phyloP scores from a whole-genome alignment of 2,797 vertebrate genomes.

The Aythya fuligula region DNA sequence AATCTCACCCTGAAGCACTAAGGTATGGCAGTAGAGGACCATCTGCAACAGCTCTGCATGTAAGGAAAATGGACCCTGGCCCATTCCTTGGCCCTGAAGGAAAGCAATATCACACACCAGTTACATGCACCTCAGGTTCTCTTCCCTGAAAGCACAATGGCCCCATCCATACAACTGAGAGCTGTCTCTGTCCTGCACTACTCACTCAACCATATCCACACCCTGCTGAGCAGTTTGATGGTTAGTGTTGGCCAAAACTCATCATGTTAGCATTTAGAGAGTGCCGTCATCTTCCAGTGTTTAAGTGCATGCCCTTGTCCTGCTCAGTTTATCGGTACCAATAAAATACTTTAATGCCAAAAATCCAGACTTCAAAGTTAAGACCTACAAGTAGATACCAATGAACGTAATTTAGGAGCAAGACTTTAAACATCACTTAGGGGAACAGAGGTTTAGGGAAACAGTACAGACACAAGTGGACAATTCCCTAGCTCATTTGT shows the following conservation, averaged over 20 bases:
- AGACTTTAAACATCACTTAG: neutral
- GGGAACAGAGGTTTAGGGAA: neutral
- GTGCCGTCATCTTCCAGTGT: neutral
- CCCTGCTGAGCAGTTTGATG: neutral
- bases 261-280: accelerated
- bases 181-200: neutral
- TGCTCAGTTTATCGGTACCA: neutral
- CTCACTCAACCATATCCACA: neutral
- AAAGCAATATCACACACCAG: neutral
- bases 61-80: neutral
- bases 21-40: neutral
- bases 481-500: neutral
- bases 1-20: neutral
- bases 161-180: neutral
- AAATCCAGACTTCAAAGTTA: neutral
- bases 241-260: neutral
- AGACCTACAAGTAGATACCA: neutral
- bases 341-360: neutral
- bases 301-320: neutral
- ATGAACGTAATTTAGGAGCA: neutral
- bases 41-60: neutral
- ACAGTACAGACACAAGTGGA: neutral
- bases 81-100: neutral
- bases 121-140: neutral
- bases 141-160: neutral